These are phyloP conservation scores for Lerema accius DNA, from an alignment of 1,140 invertebrate genomes.

Conservation along the genomic window DNA sequence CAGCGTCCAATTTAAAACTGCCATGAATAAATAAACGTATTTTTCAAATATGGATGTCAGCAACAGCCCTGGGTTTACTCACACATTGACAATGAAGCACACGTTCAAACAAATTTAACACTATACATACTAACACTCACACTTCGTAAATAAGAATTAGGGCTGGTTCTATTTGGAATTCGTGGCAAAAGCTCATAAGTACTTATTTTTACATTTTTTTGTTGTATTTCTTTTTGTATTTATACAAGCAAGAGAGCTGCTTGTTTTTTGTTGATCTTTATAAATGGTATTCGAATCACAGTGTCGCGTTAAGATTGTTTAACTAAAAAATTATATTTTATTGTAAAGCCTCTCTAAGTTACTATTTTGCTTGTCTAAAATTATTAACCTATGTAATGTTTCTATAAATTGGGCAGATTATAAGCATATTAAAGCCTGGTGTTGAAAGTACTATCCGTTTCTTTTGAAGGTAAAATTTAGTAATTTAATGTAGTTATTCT, in stretches of 20 bases:
- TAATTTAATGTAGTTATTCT: no score
- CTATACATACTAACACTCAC: constrained; percentile 44
- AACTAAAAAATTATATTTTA: no score
- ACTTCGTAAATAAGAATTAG: constrained; percentile 59
- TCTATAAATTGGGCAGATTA: no score
- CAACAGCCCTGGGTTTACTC: constrained; percentile 56
- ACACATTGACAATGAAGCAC: constrained; percentile 39
- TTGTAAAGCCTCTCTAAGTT: no score
- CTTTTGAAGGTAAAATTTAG: no score
- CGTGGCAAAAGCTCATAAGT: constrained; percentile 41
- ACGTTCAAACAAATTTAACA: constrained; percentile 21
- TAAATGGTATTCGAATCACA: constrained; percentile 8
- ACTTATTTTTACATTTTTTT: constrained; percentile 12
- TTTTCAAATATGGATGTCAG: constrained; percentile 12
- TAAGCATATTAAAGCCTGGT: no score
- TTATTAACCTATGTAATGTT: no score
- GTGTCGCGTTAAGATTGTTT: no score
- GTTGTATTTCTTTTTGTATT: constrained; percentile 18
- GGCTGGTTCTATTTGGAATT: constrained; percentile 61
- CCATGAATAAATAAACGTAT: constrained; percentile 24
- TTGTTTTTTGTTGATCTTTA: constrained; percentile 4
- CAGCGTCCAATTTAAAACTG: constrained; percentile 25
- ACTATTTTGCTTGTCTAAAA: no score
- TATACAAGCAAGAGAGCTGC: not conserved
- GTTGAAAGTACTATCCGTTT: no score